Base-by-base conservation (phyloP, 2,797 vertebrate genomes). In the Enteromius argenteus region DNA sequence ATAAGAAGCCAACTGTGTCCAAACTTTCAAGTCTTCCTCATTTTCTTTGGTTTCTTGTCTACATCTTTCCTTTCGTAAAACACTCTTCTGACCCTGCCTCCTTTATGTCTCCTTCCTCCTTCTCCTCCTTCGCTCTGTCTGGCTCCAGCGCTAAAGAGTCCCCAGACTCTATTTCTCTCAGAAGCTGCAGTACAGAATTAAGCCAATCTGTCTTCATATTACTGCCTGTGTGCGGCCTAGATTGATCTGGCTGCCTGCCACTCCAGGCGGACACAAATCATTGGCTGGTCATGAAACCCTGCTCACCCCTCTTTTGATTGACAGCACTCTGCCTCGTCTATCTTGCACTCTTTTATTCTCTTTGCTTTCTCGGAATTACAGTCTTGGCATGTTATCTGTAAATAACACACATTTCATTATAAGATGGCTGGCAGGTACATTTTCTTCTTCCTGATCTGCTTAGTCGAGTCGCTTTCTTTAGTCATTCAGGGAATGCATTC, bases 141-240 rank as follows among this genome's bases (percentile, higher is more conserved):
- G 87, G 84, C 89, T 91, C 80, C 87, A 90, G 79, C 86, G 74
- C 79, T 93, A 91, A 86, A 89, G 82, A 90, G 90, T 94, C 91
- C 91, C 91, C 86, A 75, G 91, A 85, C 90, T 93, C 91, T 82
- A 87, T 88, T 92, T 90, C 91, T 87, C 86, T 90, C 89, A 88
- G 89, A 89, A 88, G 81, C 89, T 92, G 86, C 90, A 93, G 81
- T 89, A 91, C 87, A 92, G 90, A 94, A 94, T 92, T 92, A 92
- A 93, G 89, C 87, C 72, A 85, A 92, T 94, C 87, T 90, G 82
- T 95, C 93, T 95, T 94, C 92, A 86, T 94, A 90, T 94, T 92
- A 94, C 90, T 87, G 89, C 88, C 90, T 89, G 84, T 87, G 86
- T 87, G 79, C 83, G 69, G 76, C 83, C 88, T 75, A 91, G 93